Percentiles rank a stretch among this genome's conserved stretches.
Conservation (phyloP, 2,888 invertebrate genomes). For the Drosophila nigricruria region DNA sequence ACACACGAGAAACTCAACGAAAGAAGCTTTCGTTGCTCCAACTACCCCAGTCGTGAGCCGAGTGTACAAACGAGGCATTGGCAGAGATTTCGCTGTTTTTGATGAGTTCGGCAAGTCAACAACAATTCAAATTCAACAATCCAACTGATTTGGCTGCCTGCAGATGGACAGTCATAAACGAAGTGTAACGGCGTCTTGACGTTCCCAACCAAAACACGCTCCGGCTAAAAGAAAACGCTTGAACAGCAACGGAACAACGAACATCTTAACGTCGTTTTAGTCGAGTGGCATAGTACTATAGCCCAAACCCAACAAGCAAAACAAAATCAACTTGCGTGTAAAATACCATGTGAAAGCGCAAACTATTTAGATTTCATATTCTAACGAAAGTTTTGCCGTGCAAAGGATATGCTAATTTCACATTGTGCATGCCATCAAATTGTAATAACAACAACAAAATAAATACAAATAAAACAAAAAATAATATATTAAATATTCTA, state of each 20-base stretch:
- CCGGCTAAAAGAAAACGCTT: neutral
- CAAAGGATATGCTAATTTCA: conserved; percentile 36
- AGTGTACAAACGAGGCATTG: conserved; percentile 29
- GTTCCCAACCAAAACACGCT: conserved; percentile 39
- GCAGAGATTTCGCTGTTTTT: conserved; percentile 54
- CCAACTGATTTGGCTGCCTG: conserved; percentile 58
- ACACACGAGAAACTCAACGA: conserved; percentile 44
- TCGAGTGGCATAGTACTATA: conserved; percentile 1
- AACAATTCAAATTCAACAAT: conserved; percentile 67
- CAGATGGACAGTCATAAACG: conserved; percentile 81
- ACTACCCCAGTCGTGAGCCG: conserved; percentile 25
- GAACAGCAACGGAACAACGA: neutral
- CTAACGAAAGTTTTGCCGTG: conserved; percentile 20
- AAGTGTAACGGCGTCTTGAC: conserved; percentile 82
- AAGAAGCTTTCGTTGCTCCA: conserved; percentile 32
- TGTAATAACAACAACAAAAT: conserved; percentile 24
- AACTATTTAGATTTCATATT: conserved; percentile 46
- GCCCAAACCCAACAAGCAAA: neutral
- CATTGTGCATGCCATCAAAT: conserved; percentile 38
- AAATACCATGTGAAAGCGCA: conserved; percentile 28
- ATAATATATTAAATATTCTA: conserved; percentile 31
- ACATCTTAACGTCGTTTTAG: neutral
- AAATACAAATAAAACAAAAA: conserved; percentile 11
- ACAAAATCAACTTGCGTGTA: conserved; percentile 36
- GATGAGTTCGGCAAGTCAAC: conserved; percentile 53